Conservation (phyloP, 2,888 invertebrate species). For the Odontomyia ornata region DNA sequence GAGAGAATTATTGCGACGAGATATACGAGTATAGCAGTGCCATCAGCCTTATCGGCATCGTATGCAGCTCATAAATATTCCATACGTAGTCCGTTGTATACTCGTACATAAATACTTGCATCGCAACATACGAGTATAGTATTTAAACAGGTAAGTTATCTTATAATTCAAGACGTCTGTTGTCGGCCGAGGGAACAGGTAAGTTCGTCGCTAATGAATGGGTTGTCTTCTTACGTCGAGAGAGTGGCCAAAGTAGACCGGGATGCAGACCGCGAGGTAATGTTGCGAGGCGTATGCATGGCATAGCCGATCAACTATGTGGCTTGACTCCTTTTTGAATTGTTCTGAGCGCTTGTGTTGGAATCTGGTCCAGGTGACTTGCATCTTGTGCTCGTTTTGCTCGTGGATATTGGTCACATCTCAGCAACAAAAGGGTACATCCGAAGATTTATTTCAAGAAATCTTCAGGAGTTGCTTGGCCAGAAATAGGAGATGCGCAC, state of each 20-base stretch:
- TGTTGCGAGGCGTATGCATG: too few species aligned
- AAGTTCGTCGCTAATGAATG: constrained; percentile 12
- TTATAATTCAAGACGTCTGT: constrained; percentile 24
- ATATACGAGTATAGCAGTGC: background rate
- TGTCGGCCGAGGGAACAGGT: constrained; percentile 7
- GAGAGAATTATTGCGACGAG: background rate
- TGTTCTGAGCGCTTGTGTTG: constrained; percentile 1
- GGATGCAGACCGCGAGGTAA: background rate
- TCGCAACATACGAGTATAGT: background rate
- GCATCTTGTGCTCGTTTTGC: background rate
- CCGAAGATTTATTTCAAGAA: constrained; percentile 21
- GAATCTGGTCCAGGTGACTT: constrained; percentile 23
- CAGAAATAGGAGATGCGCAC: constrained; percentile 21
- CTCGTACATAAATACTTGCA: background rate
- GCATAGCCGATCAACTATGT: background rate
- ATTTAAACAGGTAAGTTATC: constrained; percentile 31
- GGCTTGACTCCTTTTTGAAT: constrained; percentile 7
- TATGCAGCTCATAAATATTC: constrained; percentile 26
- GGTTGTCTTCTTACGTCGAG: constrained; percentile 7
- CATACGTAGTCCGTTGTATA: background rate
- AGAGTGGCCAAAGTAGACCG: constrained; percentile 11
- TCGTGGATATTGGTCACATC: background rate
- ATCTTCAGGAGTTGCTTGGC: background rate
- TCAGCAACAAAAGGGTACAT: background rate
- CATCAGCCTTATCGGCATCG: background rate